These are phyloP conservation scores for Sciaenops ocellatus DNA, from an alignment of 2,797 vertebrate genomes.

Conservation along the genomic window DNA sequence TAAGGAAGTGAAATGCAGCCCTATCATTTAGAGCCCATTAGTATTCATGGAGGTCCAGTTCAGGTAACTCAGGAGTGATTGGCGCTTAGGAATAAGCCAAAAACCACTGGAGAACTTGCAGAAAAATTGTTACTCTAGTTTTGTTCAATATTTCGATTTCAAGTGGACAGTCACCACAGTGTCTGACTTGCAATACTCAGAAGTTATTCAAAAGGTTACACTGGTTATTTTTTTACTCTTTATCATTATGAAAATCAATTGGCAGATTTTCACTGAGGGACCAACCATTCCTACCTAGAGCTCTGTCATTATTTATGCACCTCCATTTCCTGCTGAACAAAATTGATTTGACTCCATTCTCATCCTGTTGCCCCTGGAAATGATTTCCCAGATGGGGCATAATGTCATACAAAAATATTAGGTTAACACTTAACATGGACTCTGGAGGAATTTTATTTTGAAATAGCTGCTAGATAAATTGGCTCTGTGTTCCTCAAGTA, in stretches of 20 bases:
- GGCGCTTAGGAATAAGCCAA: conserved; percentile 64
- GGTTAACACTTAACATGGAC: conserved; percentile 54
- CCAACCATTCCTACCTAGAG: conserved; percentile 3
- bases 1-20: conserved; percentile 60
- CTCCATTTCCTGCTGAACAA: conserved; percentile 44
- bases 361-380: conserved; percentile 51
- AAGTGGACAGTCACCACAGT: conserved; percentile 12
- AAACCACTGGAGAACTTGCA: conserved; percentile 46
- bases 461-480: conserved; percentile 54
- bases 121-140: conserved; percentile 29
- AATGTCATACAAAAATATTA: conserved; percentile 71
- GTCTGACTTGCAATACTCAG: conserved; percentile 14
- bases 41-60: conserved; percentile 67
- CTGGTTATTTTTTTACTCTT: conserved; percentile 44
- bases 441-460: conserved; percentile 60
- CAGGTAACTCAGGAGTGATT: conserved; percentile 64
- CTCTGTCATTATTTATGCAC: conserved; percentile 59
- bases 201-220: conserved; percentile 43
- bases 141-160: conserved; percentile 54
- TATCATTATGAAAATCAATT: conserved; percentile 48
- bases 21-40: conserved; percentile 64
- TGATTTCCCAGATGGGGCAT: conserved; percentile 66
- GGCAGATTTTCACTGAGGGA: conserved; percentile 8
- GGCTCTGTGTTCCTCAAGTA: conserved; percentile 7
- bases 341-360: conserved; percentile 69